These are phyloP conservation scores for Xiphophorus hellerii DNA, from an alignment of 2,113 vertebrate genomes.

Conservation along the genomic window DNA sequence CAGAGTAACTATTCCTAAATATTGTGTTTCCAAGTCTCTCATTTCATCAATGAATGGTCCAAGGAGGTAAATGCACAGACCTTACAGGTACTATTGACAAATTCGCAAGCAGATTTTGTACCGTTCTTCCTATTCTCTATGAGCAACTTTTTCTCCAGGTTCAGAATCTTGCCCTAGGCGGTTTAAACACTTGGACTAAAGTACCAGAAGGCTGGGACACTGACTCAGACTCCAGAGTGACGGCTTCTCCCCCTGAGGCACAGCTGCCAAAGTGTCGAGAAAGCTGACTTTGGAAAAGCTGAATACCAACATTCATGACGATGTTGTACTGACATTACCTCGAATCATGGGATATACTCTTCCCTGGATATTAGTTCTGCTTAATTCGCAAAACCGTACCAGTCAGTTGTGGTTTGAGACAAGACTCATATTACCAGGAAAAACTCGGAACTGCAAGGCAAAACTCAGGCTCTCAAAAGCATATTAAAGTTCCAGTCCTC, in stretches of 20 bases:
- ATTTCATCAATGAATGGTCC: neutral
- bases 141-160: neutral
- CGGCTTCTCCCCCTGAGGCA: neutral
- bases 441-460: neutral
- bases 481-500: no score
- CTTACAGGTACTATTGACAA: neutral
- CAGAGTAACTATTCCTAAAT: neutral
- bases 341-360: neutral
- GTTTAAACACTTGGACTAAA: neutral
- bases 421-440: no score
- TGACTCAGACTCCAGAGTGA: no score
- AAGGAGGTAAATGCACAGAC: neutral
- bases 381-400: neutral
- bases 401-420: no score
- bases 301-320: neutral
- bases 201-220: neutral
- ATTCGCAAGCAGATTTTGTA: neutral
- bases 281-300: neutral
- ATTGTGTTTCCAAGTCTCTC: neutral
- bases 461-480: no score
- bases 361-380: neutral
- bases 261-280: neutral
- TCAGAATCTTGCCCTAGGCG: neutral
- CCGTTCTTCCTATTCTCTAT: neutral
- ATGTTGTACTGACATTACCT: neutral